phyloP scores from a whole-genome alignment of 2,113 vertebrate species.

The Coracopsis vasa region DNA sequence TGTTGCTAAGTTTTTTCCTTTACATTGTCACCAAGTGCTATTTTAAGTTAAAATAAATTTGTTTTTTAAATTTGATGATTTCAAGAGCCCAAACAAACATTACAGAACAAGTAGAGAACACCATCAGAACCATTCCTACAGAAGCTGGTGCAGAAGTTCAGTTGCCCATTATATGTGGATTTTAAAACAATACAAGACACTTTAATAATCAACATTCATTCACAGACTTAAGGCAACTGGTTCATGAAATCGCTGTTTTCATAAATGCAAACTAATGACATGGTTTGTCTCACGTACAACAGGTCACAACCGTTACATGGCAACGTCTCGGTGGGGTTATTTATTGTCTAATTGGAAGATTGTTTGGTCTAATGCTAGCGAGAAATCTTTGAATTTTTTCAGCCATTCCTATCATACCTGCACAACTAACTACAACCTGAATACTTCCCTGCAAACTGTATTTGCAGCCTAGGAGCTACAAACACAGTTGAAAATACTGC shows the following conservation, averaged over 20 bases:
- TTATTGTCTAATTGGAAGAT: background rate
- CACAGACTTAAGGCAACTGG: conserved; percentile 81
- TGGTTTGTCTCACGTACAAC: background rate
- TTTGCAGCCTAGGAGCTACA: background rate
- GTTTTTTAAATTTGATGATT: background rate
- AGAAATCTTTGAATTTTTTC: conserved; percentile 43
- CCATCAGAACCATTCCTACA: background rate
- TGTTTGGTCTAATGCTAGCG: conserved; percentile 24
- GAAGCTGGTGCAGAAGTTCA: conserved; percentile 54
- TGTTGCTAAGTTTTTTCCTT: background rate
- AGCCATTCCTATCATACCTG: conserved; percentile 61
- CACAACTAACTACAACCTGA: conserved; percentile 53
- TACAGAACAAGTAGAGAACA: background rate
- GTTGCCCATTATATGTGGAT: conserved; percentile 51
- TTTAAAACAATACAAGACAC: conserved; percentile 64
- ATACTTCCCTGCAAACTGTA: conserved; percentile 61
- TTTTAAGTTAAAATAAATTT: background rate
- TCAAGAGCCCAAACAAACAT: background rate
- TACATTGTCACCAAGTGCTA: background rate
- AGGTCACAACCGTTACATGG: background rate
- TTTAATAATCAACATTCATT: conserved; percentile 74
- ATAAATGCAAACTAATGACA: background rate
- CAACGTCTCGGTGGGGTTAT: background rate
- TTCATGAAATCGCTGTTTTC: conserved; percentile 62
- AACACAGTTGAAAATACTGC: conserved; percentile 63